Base-by-base conservation (phyloP, 2,113 vertebrate species). In the Oreochromis aureus region DNA sequence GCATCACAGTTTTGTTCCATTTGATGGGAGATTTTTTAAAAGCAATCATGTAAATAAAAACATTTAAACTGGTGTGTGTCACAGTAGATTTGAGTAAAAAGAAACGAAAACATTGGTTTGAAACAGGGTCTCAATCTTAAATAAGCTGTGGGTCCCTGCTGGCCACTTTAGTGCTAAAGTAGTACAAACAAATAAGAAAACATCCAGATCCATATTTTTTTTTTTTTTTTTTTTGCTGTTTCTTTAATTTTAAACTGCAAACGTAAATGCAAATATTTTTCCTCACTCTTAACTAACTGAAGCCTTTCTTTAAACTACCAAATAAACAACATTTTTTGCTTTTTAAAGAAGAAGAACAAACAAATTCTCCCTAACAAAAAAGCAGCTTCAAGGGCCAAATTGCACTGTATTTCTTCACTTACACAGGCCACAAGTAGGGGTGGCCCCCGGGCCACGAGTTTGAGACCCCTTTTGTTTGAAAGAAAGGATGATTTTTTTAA, bases 191-290 rank as follows among this genome's bases (percentile, higher is more conserved):
- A n/a, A 66, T 1, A 36, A 12, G 18, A 36, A 36, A 36, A 36
- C 61, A 7, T 12, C 10, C 61, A 66, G 0, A 66, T 19, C 24
- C 24, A 24, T 24, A 24, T 4, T 27, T 4, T 27, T 27, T 27
- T 27, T 2, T 4, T 2, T 55, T 4, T 13, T 59, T 16, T 56
- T 4, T 2, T 2, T 0, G 8, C 27, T 2, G 16, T 63, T 63
- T 63, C 10, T n/a, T 63, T 63, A 18, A 63, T 63, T 63, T 63
- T 36, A 1, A 63, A 36, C 0, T 66, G 61, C 18, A 66, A 36
- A 36, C n/a, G 18, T 36, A 36, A 63, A 19, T 63, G 32, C 0
- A 34, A 63, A 63, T 34, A 63, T 63, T 3, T 34, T 63, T 63
- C 30, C 30, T 63, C 59, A 34, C 59, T 63, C 30, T 34, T 63